Base-by-base conservation (phyloP, 2,113 vertebrate genomes). In the Urocynchramus pylzowi region DNA sequence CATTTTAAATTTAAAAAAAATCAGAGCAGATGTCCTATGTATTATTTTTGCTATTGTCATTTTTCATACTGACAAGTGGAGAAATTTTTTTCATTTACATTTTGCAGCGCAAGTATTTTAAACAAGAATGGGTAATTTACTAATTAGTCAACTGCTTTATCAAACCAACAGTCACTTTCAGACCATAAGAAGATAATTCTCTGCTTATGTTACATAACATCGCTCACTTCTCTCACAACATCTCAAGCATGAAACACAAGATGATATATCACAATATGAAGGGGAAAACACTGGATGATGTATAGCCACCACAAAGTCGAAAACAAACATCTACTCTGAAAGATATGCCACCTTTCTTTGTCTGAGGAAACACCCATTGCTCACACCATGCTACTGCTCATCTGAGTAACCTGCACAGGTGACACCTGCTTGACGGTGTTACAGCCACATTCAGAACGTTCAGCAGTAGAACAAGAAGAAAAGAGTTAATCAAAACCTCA, bases 1-100 rank as follows among this genome's bases (percentile, higher is more conserved):
- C 94, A 97, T 94, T 95, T 96, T 77, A 91, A 50, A 94, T 77
- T 95, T 79, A 5, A 42, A 95, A 97, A 97, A 97, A 96, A 97
- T 80, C 86, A 74, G 95, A 99, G 97, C 99, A 99, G 98, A 99
- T 99, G 99, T 98, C 98, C 98, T 98, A 98, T 93, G 97, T 96
- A 97, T 98, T 97, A 97, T 97, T 97, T 96, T 92, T 97, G 97
- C 97, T 96, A 98, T 97, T 97, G 98, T 97, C 98, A 99, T 99
- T 99, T 99, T 98, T 99, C 98, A 99, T 98, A 96, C 94, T 98
- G 98, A 98, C 98, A 98, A 95, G 92, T 95, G 67, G 96, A 97
- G 95, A 97, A 93, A 98, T 98, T 97, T 73, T 98, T 98, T 97
- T 97, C 98, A 97, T 98, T 98, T 97, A 95, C 97, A 98, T 99